Evolutionary conservation across 2,113 vertebrate genomes (phyloP), one percentile per base, ranked within the genome.

Genomic region (Piprites chloris): DNA sequence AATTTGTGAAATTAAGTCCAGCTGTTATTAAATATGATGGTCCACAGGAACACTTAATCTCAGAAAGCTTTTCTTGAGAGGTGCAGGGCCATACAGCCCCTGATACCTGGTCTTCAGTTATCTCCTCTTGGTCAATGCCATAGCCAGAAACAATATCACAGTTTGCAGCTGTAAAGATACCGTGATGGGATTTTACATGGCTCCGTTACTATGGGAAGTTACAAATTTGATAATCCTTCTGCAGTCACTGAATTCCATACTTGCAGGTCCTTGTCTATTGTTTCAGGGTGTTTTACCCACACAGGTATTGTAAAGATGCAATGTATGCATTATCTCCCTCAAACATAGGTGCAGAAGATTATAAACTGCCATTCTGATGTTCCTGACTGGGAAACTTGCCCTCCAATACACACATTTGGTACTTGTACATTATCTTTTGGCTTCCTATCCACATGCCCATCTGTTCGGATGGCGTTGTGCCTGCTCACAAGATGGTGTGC

Each of bases 381-480:
- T 95, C 78, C 93, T 96, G 96, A 58, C 95, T 97, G 96, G 96
- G 95, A 97, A 97, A 91, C 90, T 91, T 94, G 94, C 96, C 96
- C 96, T 97, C 77, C 30, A 84, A 88, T 83, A 93, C 96, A 97
- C 96, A 96, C 94, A 95, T 97, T 97, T 97, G 97, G 96, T 98
- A 94, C 95, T 98, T 88, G 84, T 93, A 87, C 91, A 94, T 97
- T 97, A 97, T 98, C 96, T 96, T 93, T 96, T 98, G 98, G 96
- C 97, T 93, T 91, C 93, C 95, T 95, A 90, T 95, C 94, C 88
- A 71, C 20, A 86, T 88, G 88, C 87, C 97, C 97, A 97, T 98
- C 97, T 98, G 97, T 94, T 61, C 14, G 4, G 49, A 95, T 97
- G 98, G 97, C 96, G 90, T 71, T 55, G 53, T 95, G 97, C 97